Evolutionary conservation across 1,140 invertebrate species (phyloP), one percentile per base, ranked within the genome.

Genomic region (Diachasmimorpha longicaudata): DNA sequence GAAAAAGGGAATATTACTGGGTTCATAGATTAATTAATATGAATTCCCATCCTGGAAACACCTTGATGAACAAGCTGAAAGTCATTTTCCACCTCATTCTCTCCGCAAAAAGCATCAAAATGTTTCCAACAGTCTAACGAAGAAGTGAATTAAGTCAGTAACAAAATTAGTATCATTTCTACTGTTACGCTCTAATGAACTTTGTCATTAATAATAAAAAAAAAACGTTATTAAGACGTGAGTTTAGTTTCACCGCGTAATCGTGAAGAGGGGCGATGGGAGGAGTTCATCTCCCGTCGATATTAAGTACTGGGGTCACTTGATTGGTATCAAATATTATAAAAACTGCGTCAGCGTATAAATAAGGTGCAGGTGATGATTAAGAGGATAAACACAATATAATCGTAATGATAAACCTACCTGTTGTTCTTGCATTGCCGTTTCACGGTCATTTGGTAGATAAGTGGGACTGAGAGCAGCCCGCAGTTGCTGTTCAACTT

Each of bases 361-460:
- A 52, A 52, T 16, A n/a, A 37, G 81, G 83, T 87, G 85, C 84
- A 86, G 78, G 70, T 84, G 77, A 78, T 74, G 75, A 78, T 63
- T 36, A 21, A 31, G 42, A 69, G 23, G 58, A 68, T 70, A 58
- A 72, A 79, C 63, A 66, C 66, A 69, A 77, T 58, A 31, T 31
- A 42, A 58, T 55, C 46, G 39, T 78, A 70, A 79, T 74, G 37
- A 71, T 76, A 37, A 84, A 92, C 96, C 93, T 96, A 98, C 97
- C 93, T 96, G 95, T 92, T 97, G 96, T 86, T 97, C 95, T 83
- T 93, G 91, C 75, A 93, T 89, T 84, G 96, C 95, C 82, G 93
- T 93, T 81, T 97, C 96, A 81, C 94, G 91, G 83, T 97, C 95
- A 75, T 94, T 93, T 69, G 95, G 93, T 86, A 94, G 90, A 90